Percentiles rank a stretch among this genome's conserved stretches.
Conservation (phyloP, 2,113 vertebrate species). For the Hemiscyllium ocellatum region DNA sequence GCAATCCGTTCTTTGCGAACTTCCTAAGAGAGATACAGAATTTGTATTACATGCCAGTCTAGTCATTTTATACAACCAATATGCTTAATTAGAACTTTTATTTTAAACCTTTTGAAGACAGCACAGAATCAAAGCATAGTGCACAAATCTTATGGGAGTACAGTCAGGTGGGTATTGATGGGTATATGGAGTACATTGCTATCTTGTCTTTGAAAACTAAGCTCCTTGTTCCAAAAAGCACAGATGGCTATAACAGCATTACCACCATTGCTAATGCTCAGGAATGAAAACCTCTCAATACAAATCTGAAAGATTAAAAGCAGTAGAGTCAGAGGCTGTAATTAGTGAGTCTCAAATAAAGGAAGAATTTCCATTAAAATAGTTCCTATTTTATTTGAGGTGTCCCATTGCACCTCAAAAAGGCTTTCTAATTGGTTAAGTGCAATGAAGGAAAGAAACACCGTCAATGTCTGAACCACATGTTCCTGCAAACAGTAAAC, state of each 20-base stretch:
- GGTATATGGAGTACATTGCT: not conserved
- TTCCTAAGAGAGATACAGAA: conserved; percentile 58
- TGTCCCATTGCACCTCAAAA: no score
- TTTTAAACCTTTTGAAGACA: not conserved
- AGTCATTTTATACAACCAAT: not conserved
- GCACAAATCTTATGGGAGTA: not conserved
- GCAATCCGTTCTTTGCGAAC: conserved; percentile 85
- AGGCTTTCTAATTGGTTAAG: not conserved
- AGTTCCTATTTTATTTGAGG: not conserved
- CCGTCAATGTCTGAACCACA: not conserved
- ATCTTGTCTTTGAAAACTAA: not conserved
- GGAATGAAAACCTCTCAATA: not conserved
- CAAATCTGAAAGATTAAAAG: not conserved
- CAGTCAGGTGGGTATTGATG: not conserved
- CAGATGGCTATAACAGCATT: not conserved
- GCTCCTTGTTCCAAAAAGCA: not conserved
- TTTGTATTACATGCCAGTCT: not conserved
- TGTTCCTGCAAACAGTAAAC: not conserved
- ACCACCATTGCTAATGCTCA: not conserved
- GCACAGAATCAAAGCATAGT: not conserved
- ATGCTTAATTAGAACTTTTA: not conserved
- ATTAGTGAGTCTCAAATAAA: not conserved
- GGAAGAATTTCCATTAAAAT: not conserved
- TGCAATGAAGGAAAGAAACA: not conserved
- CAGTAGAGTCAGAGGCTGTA: not conserved